Base-by-base conservation (phyloP, 2,797 vertebrate species). In the Xenopus petersii region DNA sequence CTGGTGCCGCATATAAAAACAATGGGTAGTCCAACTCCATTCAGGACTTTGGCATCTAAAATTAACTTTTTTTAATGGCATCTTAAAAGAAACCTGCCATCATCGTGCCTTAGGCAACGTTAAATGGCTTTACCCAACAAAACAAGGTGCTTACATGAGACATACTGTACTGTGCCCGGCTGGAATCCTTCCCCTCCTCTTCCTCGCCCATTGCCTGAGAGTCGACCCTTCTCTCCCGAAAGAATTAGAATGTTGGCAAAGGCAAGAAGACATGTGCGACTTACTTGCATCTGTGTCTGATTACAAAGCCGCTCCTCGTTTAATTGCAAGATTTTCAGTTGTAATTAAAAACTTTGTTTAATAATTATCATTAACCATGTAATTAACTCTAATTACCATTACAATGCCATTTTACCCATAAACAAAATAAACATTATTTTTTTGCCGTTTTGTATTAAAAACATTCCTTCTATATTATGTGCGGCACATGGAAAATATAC, bases 31-130 rank as follows among this genome's bases (percentile, higher is more conserved):
- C 85, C 83, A 89, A 86, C 81, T 79, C 82, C 85, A 89, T 89
- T 89, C 85, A 89, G 88, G 88, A 88, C 83, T 88, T 83, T 91
- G 86, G 86, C 89, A 87, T 83, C 79, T 86, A 85, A 86, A 89
- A 89, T 86, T 84, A 85, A 83, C 82, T 80, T 81, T 80, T 67
- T 77, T 71, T 62, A 42, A 66, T 70, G 62, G 84, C 81, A 80
- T 85, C 84, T 87, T 86, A 87, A 87, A 86, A 78, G 76, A 78
- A 78, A 78, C 71, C 71, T 73, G 66, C 69, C 71, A 46, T 73
- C 56, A 51, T n/a, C 33, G 24, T 47, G 71, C 76, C 71, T 69
- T 46, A 73, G 76, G 76, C 76, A 60, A 73, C 66, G 42, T 73
- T 73, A 70, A 69, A 48, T 64, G 64, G 71, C 36, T 65, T 70